A percentile compares a stretch with the other conserved stretches of the same genome.
These are phyloP conservation scores for Mirounga angustirostris DNA, from an alignment of 2,113 vertebrate genomes.

Conservation along the genomic window DNA sequence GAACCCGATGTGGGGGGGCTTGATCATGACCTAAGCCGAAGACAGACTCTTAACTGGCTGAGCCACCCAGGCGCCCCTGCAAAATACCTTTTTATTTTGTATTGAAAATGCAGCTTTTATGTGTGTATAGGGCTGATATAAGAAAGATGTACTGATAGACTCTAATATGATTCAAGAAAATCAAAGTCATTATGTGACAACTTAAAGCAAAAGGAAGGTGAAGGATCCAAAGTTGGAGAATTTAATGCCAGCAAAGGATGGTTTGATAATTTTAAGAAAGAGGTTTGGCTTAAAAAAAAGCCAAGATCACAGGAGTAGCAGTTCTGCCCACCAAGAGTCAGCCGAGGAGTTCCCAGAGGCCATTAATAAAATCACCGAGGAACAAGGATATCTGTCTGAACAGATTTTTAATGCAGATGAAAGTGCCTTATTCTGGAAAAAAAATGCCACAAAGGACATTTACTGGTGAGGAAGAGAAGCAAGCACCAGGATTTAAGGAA, in stretches of 20 bases:
- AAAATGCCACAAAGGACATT: neutral
- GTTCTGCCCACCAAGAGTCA: neutral
- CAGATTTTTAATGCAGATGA: neutral
- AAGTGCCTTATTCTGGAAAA: neutral
- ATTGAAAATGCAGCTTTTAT: neutral
- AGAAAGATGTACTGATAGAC: neutral
- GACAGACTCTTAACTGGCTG: neutral
- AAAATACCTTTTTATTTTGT: neutral
- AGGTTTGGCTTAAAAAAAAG: neutral
- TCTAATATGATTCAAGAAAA: neutral
- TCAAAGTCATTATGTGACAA: neutral
- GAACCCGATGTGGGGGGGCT: neutral
- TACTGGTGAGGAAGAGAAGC: neutral
- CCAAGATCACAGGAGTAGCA: neutral
- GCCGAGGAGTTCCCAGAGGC: neutral
- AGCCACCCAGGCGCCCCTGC: neutral
- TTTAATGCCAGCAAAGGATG: neutral
- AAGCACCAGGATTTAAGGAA: neutral
- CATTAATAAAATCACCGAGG: neutral
- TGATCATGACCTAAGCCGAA: neutral
- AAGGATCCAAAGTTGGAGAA: neutral
- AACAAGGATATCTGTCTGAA: neutral
- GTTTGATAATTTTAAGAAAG: neutral
- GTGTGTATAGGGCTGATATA: neutral
- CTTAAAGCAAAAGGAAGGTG: neutral